Evolutionary conservation across 2,888 invertebrate genomes (phyloP).

Genomic region (Pachydiplax longipennis): DNA sequence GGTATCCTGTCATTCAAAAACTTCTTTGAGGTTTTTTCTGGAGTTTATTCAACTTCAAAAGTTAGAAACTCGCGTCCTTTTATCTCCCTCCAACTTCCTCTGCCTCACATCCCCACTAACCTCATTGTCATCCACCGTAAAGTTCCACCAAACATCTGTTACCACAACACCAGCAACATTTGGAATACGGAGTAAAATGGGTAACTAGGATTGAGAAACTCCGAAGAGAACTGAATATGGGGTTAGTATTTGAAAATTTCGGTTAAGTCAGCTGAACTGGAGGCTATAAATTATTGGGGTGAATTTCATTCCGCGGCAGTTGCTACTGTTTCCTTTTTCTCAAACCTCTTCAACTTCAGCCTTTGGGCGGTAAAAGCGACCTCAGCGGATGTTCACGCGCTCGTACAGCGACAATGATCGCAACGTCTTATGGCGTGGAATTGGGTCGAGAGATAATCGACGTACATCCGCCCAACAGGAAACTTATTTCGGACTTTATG

Average conservation of each 20-base stretch:
- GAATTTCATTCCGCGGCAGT: not conserved
- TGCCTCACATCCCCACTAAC: not conserved
- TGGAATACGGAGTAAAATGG: not conserved
- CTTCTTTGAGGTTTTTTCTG: too few species aligned
- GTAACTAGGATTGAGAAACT: not conserved
- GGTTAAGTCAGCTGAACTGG: not conserved
- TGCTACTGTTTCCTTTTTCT: not conserved
- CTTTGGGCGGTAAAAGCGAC: constrained; percentile 37
- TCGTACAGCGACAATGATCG: constrained; percentile 4
- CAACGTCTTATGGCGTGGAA: not conserved
- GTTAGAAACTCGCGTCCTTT: not conserved
- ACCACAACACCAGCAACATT: not conserved
- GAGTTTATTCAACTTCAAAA: too few species aligned
- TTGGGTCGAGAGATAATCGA: constrained; percentile 27
- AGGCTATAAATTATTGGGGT: too few species aligned
- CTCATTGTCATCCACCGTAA: not conserved
- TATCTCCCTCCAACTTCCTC: not conserved
- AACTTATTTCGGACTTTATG: constrained; percentile 22
- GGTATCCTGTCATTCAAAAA: too few species aligned
- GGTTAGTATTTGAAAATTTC: not conserved
- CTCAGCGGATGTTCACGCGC: not conserved
- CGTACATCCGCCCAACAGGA: not conserved
- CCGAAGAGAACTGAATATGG: not conserved
- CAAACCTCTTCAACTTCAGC: not conserved
- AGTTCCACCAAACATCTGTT: not conserved